Evolutionary conservation across 92 coral and sea anemone species (phyloP), one percentile per base, ranked within the genome.

Genomic region (Meandrina meandrites): DNA sequence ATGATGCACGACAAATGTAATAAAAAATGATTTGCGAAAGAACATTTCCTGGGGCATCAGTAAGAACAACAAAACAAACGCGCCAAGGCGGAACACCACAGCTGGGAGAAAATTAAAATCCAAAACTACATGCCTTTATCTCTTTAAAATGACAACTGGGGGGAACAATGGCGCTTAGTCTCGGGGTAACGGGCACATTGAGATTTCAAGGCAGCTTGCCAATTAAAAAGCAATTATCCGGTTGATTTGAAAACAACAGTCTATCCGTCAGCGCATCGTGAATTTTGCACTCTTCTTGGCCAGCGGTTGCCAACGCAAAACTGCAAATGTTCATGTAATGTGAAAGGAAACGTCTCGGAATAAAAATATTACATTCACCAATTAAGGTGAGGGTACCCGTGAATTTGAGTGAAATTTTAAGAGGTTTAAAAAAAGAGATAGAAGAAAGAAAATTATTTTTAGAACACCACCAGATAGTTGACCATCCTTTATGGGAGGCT

Each of bases 81-180:
- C 60, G 62, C 58, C 71, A 51, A 73, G 57, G 86, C 86, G 80
- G 71, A 83, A 83, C 67, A 35, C 60, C n/a, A 31, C 86, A 83
- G 86, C 86, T 83, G 86, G 58, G 50, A 60, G 0, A 21, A 82
- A 68, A 82, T 82, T 22, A 82, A 68, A 82, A 56, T 72, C 80
- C 79, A 73, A 54, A 74, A 83, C 54, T 73, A 16, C 54, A 37
- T 34, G 79, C 79, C 27, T 72, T 83, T 83, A 51, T 73, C 35
- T 53, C 13, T 73, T 73, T 68, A 5, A 73, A 13, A 74, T 30
- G 27, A 54, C 56, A 34, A 51, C 79, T 70, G 78, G 0, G 50
- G 16, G 7, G 54, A 31, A 83, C 86, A 83, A 83, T 51, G 21
- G 72, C 36, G 42, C n/a, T 53, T 48, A 28, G 37, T 53, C 70